phyloP scores from a whole-genome alignment of 2,888 invertebrate species.

The Tetragnatha montana region DNA sequence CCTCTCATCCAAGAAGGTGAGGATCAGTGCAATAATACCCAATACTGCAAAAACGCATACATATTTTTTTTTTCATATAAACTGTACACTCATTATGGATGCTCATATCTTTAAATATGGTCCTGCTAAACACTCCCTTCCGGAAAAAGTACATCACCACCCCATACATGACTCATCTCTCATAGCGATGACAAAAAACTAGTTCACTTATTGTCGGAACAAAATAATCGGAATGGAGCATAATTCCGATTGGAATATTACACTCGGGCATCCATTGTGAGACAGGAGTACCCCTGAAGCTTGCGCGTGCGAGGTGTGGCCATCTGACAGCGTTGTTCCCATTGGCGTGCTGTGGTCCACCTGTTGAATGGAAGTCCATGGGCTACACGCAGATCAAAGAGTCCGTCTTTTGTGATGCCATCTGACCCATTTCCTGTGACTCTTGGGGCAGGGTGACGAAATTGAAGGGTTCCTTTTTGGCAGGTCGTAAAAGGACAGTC shows the following conservation, averaged over 20 bases:
- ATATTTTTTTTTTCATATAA: not conserved
- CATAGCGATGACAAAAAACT: not conserved
- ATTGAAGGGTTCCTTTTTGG: not conserved
- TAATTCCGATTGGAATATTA: not conserved
- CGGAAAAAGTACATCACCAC: not conserved
- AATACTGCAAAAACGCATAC: not conserved
- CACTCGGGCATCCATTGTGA: not conserved
- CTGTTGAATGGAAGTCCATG: constrained; percentile 21
- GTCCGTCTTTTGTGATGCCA: constrained; percentile 42
- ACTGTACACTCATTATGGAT: not conserved
- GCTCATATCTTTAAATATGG: not conserved
- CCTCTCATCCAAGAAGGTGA: too few species aligned
- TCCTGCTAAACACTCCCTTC: not conserved
- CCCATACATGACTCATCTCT: not conserved
- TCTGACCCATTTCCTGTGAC: constrained; percentile 62
- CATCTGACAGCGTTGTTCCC: constrained; percentile 15
- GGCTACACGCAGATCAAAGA: constrained; percentile 37
- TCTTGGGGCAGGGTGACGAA: not conserved
- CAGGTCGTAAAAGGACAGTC: too few species aligned
- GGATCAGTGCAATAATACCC: too few species aligned
- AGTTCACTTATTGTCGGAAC: constrained; percentile 9
- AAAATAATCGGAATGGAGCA: not conserved
- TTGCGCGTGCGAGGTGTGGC: constrained; percentile 11
- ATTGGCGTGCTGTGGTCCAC: not conserved
- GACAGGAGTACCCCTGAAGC: not conserved